A percentile compares a stretch with the other conserved stretches of the same genome.
These are phyloP conservation scores for Plestiodon gilberti DNA, from an alignment of 2,113 vertebrate genomes.

Conservation along the genomic window DNA sequence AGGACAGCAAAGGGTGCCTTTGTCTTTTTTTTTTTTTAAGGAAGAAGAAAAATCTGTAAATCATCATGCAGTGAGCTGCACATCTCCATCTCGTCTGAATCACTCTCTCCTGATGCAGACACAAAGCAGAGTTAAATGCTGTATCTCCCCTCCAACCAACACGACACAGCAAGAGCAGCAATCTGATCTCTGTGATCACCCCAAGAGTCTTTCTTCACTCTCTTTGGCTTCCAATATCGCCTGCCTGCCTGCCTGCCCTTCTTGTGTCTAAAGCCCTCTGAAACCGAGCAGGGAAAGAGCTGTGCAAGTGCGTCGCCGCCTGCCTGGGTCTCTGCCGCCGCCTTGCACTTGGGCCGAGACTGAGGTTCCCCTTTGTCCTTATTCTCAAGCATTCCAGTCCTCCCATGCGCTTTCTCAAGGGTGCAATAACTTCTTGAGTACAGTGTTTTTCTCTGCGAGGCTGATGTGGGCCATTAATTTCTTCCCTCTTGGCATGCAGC, in stretches of 20 bases:
- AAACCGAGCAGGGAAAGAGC: not conserved
- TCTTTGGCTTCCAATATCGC: no score
- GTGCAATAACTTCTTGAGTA: not conserved
- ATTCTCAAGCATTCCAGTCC: slow-evolving; percentile 26
- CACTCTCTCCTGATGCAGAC: no score
- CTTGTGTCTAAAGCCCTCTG: not conserved
- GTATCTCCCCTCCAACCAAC: no score
- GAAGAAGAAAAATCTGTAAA: not conserved
- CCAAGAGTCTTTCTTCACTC: no score
- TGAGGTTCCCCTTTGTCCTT: not conserved
- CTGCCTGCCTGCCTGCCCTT: no score
- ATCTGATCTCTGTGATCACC: no score
- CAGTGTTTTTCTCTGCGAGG: not conserved
- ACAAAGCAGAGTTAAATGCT: no score
- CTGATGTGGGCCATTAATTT: not conserved
- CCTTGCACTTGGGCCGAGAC: not conserved
- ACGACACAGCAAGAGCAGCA: no score
- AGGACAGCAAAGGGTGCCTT: not conserved
- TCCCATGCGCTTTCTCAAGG: not conserved
- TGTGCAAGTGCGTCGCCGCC: not conserved
- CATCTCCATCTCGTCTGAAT: no score
- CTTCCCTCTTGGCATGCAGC: not conserved
- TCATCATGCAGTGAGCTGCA: not conserved
- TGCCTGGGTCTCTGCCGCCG: not conserved
- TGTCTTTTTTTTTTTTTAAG: not conserved